phyloP scores from a whole-genome alignment of 2,113 vertebrate species.

The Ophthalmolycus amberensis region DNA sequence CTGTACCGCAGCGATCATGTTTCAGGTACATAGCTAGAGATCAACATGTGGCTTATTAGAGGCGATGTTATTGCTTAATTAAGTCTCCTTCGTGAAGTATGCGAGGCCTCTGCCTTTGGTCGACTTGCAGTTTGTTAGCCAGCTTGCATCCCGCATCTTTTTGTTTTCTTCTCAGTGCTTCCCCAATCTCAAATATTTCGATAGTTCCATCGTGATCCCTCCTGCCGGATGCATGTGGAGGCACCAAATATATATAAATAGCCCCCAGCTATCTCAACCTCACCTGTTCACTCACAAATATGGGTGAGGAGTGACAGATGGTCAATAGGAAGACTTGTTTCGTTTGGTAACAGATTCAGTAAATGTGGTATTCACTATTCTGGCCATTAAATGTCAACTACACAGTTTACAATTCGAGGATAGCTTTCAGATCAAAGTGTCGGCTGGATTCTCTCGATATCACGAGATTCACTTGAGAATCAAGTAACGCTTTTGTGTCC shows the following conservation, averaged over 20 bases:
- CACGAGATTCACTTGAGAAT: too few relatives aligned
- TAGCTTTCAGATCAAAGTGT: background rate
- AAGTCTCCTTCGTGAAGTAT: constrained; percentile 31
- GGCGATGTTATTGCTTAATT: constrained; percentile 30
- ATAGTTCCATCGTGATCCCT: background rate
- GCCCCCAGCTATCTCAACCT: background rate
- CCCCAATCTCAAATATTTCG: background rate
- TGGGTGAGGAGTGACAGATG: background rate
- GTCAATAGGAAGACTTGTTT: background rate
- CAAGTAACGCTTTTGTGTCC: too few relatives aligned
- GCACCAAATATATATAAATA: background rate
- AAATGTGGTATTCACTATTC: background rate
- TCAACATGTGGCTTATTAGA: constrained; percentile 21
- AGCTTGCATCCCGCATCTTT: background rate
- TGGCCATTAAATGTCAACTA: background rate
- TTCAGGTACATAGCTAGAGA: constrained; percentile 28
- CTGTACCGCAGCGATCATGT: constrained; percentile 9
- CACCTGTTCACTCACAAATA: background rate
- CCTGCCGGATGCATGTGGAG: background rate
- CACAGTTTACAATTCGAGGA: background rate
- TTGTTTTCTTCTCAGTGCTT: background rate
- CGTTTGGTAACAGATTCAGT: background rate
- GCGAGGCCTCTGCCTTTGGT: constrained; percentile 7
- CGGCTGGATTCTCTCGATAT: too few relatives aligned
- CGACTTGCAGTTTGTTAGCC: background rate